Percentiles rank a stretch among this genome's conserved stretches.
phyloP scores from a whole-genome alignment of 30 jellyfish, hydroid and myxozoan genomes.

The Phacellophora camtschatica region DNA sequence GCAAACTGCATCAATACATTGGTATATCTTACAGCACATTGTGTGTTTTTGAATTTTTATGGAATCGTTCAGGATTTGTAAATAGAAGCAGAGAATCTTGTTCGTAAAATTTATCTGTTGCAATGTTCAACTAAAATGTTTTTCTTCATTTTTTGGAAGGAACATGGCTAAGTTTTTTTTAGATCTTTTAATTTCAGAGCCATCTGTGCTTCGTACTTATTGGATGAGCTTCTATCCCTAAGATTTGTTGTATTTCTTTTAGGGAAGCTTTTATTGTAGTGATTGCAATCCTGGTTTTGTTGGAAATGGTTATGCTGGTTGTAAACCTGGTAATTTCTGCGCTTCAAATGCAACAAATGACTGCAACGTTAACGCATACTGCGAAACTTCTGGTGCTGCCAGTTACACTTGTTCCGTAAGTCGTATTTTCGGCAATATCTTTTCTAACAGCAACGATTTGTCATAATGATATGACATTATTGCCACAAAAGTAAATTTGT shows the following conservation, averaged over 20 bases:
- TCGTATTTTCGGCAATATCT: too few species aligned
- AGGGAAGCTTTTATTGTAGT: conserved; percentile 94
- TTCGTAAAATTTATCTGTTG: too few species aligned
- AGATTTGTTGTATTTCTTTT: background rate
- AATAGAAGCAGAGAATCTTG: too few species aligned
- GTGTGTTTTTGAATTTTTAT: background rate
- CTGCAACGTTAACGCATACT: conserved; percentile 76
- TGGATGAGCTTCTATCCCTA: background rate
- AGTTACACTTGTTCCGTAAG: conserved; percentile 76
- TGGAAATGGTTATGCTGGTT: conserved; percentile 95
- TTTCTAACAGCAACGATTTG: too few species aligned
- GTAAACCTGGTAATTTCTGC: conserved; percentile 91
- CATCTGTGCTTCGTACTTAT: background rate
- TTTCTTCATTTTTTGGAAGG: too few species aligned
- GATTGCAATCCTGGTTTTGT: conserved; percentile 93
- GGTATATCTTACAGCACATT: too few species aligned
- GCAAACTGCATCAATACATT: conserved; percentile 82
- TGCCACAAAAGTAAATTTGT: too few species aligned
- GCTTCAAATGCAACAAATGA: conserved; percentile 47
- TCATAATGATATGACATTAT: too few species aligned
- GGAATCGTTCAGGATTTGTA: too few species aligned
- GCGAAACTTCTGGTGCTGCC: conserved; percentile 72
- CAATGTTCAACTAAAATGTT: too few species aligned
- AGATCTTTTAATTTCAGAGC: too few species aligned
- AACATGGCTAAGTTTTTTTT: too few species aligned